phyloP scores from a whole-genome alignment of 2,797 vertebrate species.

The Argentina silus region DNA sequence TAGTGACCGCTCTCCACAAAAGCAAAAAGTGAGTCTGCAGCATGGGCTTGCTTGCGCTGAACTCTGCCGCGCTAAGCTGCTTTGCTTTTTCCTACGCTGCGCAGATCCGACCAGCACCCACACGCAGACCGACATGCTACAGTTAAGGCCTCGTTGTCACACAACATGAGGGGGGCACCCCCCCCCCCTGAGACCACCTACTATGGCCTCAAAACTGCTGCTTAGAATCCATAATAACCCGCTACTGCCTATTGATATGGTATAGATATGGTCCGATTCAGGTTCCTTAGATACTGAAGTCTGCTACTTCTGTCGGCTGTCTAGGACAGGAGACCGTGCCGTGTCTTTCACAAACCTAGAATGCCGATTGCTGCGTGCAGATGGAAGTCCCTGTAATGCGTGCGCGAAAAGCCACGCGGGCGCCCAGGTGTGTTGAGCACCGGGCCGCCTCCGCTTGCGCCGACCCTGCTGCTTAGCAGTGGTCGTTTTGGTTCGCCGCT shows the following conservation, averaged over 20 bases:
- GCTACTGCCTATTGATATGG: background rate
- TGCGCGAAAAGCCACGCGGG: conserved; percentile 85
- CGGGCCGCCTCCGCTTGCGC: conserved; percentile 42
- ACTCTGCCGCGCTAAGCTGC: conserved; percentile 96
- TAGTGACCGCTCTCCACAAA: conserved; percentile 87
- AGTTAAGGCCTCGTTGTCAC: conserved; percentile 80
- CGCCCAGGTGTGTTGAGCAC: conserved; percentile 54
- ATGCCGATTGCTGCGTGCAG: conserved; percentile 86
- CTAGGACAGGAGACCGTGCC: background rate
- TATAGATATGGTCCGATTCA: background rate
- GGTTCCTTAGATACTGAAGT: background rate
- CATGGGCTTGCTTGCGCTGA: conserved; percentile 93
- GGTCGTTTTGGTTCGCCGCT: conserved; percentile 55
- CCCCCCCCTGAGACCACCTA: background rate
- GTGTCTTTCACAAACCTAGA: conserved; percentile 87
- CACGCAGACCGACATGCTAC: conserved; percentile 88
- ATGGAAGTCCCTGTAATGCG: conserved; percentile 99
- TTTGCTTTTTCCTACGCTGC: conserved; percentile 97
- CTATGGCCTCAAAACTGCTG: too few species aligned
- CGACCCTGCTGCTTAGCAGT: conserved; percentile 75
- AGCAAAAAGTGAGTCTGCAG: conserved; percentile 99
- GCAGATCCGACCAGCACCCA: conserved; percentile 93
- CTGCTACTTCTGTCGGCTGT: background rate
- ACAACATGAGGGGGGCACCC: background rate
- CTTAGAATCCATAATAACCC: background rate